These are phyloP conservation scores for Falco rusticolus DNA, from an alignment of 2,797 vertebrate genomes.

Conservation along the genomic window DNA sequence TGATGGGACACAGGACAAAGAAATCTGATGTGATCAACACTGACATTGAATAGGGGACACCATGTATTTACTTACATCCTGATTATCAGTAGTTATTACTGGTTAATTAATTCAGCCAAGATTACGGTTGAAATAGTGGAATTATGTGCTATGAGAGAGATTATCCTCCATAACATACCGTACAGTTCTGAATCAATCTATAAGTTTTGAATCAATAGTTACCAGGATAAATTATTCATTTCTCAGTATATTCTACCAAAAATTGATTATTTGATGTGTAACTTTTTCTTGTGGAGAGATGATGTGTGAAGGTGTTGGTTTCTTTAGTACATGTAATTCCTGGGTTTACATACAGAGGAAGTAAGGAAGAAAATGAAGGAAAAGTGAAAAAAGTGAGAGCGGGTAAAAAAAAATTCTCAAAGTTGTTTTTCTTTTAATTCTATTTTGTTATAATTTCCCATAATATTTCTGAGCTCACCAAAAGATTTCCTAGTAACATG, in stretches of 20 bases:
- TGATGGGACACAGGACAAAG: neutral
- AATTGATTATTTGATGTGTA: neutral
- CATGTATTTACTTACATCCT: neutral
- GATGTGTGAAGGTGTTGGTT: neutral
- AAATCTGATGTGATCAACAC: conserved; percentile 19
- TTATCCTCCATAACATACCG: neutral
- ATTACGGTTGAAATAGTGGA: neutral
- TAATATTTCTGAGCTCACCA: rapidly evolving
- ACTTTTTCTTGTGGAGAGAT: neutral
- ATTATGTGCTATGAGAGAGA: neutral
- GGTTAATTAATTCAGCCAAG: conserved; percentile 27
- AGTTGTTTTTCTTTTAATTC: neutral
- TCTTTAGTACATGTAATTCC: neutral
- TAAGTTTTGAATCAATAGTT: neutral
- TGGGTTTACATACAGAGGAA: neutral
- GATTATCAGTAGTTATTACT: conserved; percentile 33
- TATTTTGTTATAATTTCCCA: neutral
- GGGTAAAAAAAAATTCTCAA: neutral
- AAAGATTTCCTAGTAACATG: neutral
- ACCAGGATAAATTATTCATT: neutral
- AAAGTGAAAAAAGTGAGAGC: neutral
- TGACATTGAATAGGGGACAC: neutral
- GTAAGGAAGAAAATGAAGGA: neutral
- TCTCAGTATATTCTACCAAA: neutral
- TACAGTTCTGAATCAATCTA: neutral